phyloP scores from a whole-genome alignment of 2,113 vertebrate species.

The Falco punctatus region DNA sequence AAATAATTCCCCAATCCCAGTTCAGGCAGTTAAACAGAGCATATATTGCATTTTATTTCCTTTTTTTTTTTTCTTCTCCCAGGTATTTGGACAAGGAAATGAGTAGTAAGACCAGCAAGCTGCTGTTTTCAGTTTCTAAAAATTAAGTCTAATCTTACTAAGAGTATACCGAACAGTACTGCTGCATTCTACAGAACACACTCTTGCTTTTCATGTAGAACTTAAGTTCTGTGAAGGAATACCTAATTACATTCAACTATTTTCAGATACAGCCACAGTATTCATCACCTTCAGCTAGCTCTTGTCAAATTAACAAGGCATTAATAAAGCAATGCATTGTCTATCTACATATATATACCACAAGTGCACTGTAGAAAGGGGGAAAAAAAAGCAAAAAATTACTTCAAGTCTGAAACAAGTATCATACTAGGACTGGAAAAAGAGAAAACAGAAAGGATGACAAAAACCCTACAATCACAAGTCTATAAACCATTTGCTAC shows the following conservation, averaged over 20 bases:
- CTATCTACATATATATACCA: neutral
- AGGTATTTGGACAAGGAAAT: neutral
- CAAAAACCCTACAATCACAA: neutral
- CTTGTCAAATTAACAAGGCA: neutral
- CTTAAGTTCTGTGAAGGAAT: neutral
- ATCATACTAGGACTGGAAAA: neutral
- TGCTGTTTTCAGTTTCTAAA: neutral
- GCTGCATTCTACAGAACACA: neutral
- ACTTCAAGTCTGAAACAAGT: neutral
- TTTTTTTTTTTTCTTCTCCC: neutral
- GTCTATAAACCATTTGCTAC: neutral
- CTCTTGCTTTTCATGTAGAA: neutral
- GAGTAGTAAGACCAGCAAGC: neutral
- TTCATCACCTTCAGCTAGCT: neutral
- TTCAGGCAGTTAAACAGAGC: neutral
- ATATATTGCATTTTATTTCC: neutral
- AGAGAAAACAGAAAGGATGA: neutral
- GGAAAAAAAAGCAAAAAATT: neutral
- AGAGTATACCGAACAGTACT: neutral
- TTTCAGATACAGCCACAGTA: neutral
- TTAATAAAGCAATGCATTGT: neutral
- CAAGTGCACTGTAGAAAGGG: neutral
- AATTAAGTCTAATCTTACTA: neutral
- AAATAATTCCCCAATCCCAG: neutral
- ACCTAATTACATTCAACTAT: neutral